Conservation (phyloP, 1,140 invertebrate genomes). For the Caenorhabditis elegans region WBcel235 BX284602.5:8251501-8252000, state of each 20-base stretch:
- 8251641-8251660: slow-evolving; percentile 27
- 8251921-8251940: too few relatives aligned
- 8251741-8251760: background rate
- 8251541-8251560: too few relatives aligned
- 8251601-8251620: slow-evolving; percentile 16
- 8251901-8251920: background rate
- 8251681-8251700: slow-evolving; percentile 2
- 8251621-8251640: slow-evolving; percentile 19
- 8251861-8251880: background rate
- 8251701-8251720: background rate
- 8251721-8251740: too few relatives aligned
- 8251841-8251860: background rate
- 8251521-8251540: too few relatives aligned
- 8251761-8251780: background rate
- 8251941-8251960: too few relatives aligned
- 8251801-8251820: background rate
- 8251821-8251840: background rate
- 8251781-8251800: background rate
- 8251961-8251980: too few relatives aligned
- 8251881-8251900: background rate
- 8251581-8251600: slow-evolving; percentile 32
- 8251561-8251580: too few relatives aligned
- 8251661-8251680: slow-evolving; percentile 24
- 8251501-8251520: too few relatives aligned
- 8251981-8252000: too few relatives aligned